These are phyloP conservation scores for Sanderia malayensis DNA, from an alignment of 30 jellyfish, hydroid and myxozoan species.

Conservation along the genomic window DNA sequence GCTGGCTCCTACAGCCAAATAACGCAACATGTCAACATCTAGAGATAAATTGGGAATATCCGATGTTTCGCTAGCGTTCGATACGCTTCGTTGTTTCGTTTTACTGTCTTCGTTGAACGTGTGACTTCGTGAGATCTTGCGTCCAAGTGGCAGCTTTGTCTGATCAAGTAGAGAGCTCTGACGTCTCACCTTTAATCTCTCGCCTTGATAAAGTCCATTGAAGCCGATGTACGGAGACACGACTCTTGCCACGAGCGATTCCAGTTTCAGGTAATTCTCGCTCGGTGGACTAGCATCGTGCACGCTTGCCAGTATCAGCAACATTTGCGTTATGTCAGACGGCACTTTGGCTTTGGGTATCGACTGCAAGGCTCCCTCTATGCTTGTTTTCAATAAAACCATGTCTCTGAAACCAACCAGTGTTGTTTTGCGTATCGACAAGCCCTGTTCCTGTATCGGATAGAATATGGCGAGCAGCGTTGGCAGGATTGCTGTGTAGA, in stretches of 20 bases:
- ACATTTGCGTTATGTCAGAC: constrained; percentile 76
- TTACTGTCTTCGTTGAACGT: constrained; percentile 67
- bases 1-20: constrained; percentile 45
- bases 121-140: constrained; percentile 71
- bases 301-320: constrained; percentile 77
- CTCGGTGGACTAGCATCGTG: constrained; percentile 85
- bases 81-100: constrained; percentile 25
- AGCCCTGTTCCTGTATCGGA: constrained; percentile 89
- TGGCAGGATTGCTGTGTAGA: constrained; percentile 71
- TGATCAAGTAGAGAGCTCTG: constrained; percentile 55
- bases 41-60: constrained; percentile 32
- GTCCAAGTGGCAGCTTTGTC: constrained; percentile 23
- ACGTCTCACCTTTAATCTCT: constrained; percentile 56
- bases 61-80: constrained; percentile 47
- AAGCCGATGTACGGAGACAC: constrained; percentile 86
- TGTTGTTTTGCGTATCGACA: constrained; percentile 71
- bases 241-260: constrained; percentile 68
- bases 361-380: constrained; percentile 64
- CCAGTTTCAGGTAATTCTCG: constrained; percentile 82
- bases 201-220: constrained; percentile 66
- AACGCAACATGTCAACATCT: constrained; percentile 62
- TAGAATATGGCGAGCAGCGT: constrained; percentile 79
- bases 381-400: constrained; percentile 78
- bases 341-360: constrained; percentile 63
- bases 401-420: constrained; percentile 86